phyloP scores from a whole-genome alignment of 2,113 vertebrate genomes.

The Spheniscus mendiculus region DNA sequence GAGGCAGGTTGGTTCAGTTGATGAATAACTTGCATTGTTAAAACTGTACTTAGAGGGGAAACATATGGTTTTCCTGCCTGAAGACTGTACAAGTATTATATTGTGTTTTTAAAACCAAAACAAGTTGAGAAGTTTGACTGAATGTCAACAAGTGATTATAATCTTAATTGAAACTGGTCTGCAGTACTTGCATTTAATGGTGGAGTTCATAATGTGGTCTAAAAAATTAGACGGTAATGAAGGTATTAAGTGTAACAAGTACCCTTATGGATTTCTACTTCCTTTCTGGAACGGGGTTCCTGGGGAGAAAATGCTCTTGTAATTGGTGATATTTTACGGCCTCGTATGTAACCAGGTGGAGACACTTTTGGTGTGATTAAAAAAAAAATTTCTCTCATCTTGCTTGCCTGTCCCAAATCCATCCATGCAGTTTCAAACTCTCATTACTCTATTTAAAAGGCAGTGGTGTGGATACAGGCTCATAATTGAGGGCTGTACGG shows the following conservation, averaged over 20 bases:
- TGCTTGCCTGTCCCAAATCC: constrained; percentile 7
- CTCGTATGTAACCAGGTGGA: constrained; percentile 25
- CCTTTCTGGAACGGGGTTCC: constrained; percentile 39
- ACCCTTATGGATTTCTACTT: constrained; percentile 60
- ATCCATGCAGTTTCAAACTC: neutral
- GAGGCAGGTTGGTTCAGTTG: neutral
- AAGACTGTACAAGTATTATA: constrained; percentile 60
- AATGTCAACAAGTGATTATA: constrained; percentile 67
- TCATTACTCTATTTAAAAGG: neutral
- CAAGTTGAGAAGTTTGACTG: constrained; percentile 53
- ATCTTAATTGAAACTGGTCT: constrained; percentile 60
- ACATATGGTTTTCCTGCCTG: constrained; percentile 70
- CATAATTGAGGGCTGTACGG: neutral
- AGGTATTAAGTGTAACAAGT: constrained; percentile 54
- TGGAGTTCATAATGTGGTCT: constrained; percentile 28
- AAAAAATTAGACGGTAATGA: constrained; percentile 61
- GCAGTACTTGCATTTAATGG: constrained; percentile 31
- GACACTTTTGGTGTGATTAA: neutral
- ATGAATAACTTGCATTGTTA: constrained; percentile 69
- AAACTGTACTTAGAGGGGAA: constrained; percentile 54
- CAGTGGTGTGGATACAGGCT: neutral
- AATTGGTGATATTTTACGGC: constrained; percentile 57
- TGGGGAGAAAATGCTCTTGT: constrained; percentile 33
- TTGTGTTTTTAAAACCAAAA: constrained; percentile 60
- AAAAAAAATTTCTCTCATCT: neutral